phyloP scores from a whole-genome alignment of 1,140 invertebrate species.

The Trichoplusia ni region DNA sequence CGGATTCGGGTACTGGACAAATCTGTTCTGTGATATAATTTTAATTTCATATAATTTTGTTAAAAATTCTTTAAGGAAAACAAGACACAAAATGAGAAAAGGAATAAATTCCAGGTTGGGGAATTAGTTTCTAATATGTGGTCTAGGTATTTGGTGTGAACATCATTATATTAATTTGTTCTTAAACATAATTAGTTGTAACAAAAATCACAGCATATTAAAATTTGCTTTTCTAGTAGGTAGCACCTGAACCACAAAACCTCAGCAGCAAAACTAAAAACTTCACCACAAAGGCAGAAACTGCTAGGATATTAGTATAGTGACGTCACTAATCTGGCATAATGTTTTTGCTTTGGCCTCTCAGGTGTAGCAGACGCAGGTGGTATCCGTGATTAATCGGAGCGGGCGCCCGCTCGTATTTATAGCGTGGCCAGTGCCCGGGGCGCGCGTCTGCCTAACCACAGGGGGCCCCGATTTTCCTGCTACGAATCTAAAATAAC shows the following conservation, averaged over 20 bases:
- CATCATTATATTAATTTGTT: no score
- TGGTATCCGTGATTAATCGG: slow-evolving; percentile 64
- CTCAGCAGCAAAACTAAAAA: background rate
- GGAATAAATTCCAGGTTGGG: no score
- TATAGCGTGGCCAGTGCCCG: slow-evolving; percentile 55
- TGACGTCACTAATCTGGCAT: slow-evolving; percentile 52
- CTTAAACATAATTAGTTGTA: no score
- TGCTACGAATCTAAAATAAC: slow-evolving; percentile 49
- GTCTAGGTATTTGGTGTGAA: no score
- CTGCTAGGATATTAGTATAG: slow-evolving; percentile 46
- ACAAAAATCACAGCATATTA: background rate
- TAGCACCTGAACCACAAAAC: background rate
- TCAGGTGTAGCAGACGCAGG: slow-evolving; percentile 48
- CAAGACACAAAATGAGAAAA: no score
- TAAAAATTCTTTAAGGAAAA: no score
- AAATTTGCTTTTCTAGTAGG: background rate
- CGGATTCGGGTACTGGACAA: no score
- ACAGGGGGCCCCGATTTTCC: slow-evolving; percentile 51
- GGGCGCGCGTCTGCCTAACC: slow-evolving; percentile 45
- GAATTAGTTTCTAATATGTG: no score
- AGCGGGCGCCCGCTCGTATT: slow-evolving; percentile 53
- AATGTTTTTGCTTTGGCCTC: slow-evolving; percentile 52
- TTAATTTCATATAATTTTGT: no score
- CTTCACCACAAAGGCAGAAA: slow-evolving; percentile 25
- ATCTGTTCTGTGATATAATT: no score